Percentiles rank a stretch among this genome's conserved stretches.
These are phyloP conservation scores for Nomada fabriciana DNA, from an alignment of 2,888 invertebrate genomes.

Conservation along the genomic window DNA sequence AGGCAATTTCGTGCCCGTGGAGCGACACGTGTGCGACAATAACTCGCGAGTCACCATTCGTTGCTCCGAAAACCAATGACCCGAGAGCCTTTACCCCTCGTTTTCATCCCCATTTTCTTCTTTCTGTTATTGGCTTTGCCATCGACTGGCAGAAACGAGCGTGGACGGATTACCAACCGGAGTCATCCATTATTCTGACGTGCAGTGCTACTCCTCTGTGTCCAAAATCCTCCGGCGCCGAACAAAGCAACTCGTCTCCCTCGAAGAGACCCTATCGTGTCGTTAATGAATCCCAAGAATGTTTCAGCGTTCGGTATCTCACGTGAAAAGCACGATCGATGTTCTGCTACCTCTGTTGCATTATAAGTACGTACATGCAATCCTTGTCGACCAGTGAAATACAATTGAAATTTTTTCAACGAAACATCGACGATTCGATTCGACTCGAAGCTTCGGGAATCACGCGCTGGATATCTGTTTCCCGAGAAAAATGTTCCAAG, in stretches of 20 bases:
- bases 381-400: too few relatives aligned
- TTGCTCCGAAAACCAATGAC: conserved; percentile 47
- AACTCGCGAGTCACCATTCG: conserved; percentile 22
- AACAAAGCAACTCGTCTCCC: conserved; percentile 40
- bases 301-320: neutral
- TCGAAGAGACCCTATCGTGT: conserved; percentile 19
- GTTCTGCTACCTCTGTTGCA: too few relatives aligned
- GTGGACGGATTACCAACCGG: conserved; percentile 50
- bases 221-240: conserved; percentile 37
- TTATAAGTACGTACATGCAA: too few relatives aligned
- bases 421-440: too few relatives aligned
- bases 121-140: conserved; percentile 49
- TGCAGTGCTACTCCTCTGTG: conserved; percentile 32
- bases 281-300: conserved; percentile 56
- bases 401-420: too few relatives aligned
- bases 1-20: conserved; percentile 39
- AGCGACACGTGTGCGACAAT: conserved; percentile 47
- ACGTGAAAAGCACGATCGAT: neutral
- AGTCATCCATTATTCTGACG: conserved; percentile 61
- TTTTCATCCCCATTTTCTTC: conserved; percentile 20
- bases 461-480: too few relatives aligned
- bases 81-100: conserved; percentile 26
- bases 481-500: neutral
- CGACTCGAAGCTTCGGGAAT: too few relatives aligned
- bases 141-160: conserved; percentile 53